Evolutionary conservation across 2,888 invertebrate species (phyloP), one percentile per base, ranked within the genome.

Genomic region (Oxystoma pomonae): DNA sequence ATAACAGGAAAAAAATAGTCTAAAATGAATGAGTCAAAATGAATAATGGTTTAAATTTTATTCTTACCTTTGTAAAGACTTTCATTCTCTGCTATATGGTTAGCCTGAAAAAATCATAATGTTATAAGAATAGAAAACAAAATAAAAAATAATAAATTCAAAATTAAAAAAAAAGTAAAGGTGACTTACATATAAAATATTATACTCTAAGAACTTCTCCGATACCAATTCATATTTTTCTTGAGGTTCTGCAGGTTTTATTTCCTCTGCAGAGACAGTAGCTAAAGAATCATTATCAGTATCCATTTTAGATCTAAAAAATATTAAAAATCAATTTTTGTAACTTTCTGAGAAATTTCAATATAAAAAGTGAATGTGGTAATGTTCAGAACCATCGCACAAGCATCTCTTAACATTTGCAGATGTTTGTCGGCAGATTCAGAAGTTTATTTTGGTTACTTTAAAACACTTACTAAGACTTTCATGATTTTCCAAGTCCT

Each of bases 51-150:
- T n/a, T n/a, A n/a, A 53, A 53, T 53, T 17, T 16, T 3, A 53
- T 5, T 21, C 71, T 73, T 73, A 77, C 78, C 69, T 70, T 75
- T 75, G 64, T 73, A 77, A 19, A 73, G 58, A 35, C 70, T 67
- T 55, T 71, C 69, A 16, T 74, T 70, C 57, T 71, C 69, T 68
- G 70, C 73, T 12, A 78, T 72, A 61, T 75, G 67, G 57, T 75
- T 73, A 3, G 74, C 75, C 77, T 78, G 57, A 58, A 75, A 76
- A 60, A 64, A 61, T n/a, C n/a, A n/a, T n/a, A n/a, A n/a, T n/a
- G n/a, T n/a, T n/a, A n/a, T n/a, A n/a, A n/a, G n/a, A n/a, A n/a
- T n/a, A n/a, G n/a, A n/a, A n/a, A n/a, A n/a, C n/a, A n/a, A n/a
- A n/a, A n/a, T n/a, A n/a, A n/a, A n/a, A n/a, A n/a, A n/a, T n/a